Evolutionary conservation across 2,888 invertebrate genomes (phyloP).

Genomic region (Heliconius erato): DNA sequence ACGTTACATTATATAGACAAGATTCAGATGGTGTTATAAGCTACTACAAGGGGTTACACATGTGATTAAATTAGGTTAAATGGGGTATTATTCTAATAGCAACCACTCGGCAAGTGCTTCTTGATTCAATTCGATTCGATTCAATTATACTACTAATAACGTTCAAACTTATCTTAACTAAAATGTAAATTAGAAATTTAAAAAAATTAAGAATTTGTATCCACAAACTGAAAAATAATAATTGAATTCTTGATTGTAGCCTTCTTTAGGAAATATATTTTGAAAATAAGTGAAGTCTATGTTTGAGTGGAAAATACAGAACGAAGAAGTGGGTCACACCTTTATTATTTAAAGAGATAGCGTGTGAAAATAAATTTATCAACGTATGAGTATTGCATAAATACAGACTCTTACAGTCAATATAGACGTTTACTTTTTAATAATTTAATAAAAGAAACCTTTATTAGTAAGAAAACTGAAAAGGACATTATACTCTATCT

Average conservation of each 20-base stretch:
- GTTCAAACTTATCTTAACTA: background rate
- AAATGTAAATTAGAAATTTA: background rate
- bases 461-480: background rate
- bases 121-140: background rate
- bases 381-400: too few species aligned
- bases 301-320: background rate
- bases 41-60: constrained; percentile 10
- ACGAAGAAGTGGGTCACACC: background rate
- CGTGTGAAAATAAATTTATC: background rate
- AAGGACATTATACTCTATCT: background rate
- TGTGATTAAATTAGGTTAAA: constrained; percentile 11
- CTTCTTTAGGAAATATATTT: background rate
- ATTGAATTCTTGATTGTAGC: too few species aligned
- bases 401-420: too few species aligned
- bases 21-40: background rate
- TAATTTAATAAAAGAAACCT: too few species aligned
- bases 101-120: background rate
- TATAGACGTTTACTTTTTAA: too few species aligned
- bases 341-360: background rate
- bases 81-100: constrained; percentile 1
- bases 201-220: background rate
- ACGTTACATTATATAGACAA: background rate
- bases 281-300: background rate
- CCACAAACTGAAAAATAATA: too few species aligned
- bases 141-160: background rate